Conservation (phyloP, 2,888 invertebrate genomes). For the Antheraea assamensis region DNA sequence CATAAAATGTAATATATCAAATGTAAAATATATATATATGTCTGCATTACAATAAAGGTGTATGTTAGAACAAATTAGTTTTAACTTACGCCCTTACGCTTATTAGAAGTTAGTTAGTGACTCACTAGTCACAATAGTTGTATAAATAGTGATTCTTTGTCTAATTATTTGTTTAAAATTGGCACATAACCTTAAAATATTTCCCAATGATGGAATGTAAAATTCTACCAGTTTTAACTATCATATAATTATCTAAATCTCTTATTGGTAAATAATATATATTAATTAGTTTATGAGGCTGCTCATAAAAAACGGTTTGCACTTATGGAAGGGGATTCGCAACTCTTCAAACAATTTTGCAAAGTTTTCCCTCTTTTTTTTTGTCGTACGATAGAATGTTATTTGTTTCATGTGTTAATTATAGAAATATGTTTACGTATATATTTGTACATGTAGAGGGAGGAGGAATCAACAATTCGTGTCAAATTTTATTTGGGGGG, state of each 20-base stretch:
- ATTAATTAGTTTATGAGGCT: neutral
- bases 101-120: neutral
- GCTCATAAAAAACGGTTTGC: too few relatives aligned
- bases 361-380: too few relatives aligned
- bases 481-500: too few relatives aligned
- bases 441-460: too few relatives aligned
- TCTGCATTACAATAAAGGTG: neutral
- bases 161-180: neutral
- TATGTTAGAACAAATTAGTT: neutral
- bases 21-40: too few relatives aligned
- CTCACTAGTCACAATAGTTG: neutral
- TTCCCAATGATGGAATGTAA: neutral
- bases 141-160: neutral
- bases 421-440: too few relatives aligned
- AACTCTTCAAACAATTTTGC: too few relatives aligned
- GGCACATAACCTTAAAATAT: slow-evolving; percentile 1
- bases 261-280: neutral
- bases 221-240: neutral
- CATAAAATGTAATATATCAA: too few relatives aligned
- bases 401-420: too few relatives aligned
- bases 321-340: too few relatives aligned
- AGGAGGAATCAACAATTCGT: too few relatives aligned
- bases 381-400: too few relatives aligned
- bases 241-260: neutral
- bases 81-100: neutral